phyloP scores from a whole-genome alignment of 2,888 invertebrate species.

The Thumatha senex region DNA sequence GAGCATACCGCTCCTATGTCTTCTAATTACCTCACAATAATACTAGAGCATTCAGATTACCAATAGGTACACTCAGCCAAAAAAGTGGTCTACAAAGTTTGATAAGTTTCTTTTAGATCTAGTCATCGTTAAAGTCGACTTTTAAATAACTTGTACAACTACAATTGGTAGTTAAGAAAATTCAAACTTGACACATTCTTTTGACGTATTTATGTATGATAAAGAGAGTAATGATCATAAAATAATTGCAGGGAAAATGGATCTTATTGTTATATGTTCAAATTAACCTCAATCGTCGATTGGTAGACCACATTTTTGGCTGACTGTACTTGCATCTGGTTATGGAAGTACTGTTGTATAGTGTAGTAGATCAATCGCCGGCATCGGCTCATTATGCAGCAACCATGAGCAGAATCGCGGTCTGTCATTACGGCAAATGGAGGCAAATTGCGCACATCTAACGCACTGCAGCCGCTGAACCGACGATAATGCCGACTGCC shows the following conservation, averaged over 20 bases:
- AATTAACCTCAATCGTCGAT: too few relatives aligned
- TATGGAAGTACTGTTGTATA: constrained; percentile 21
- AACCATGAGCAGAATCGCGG: constrained; percentile 60
- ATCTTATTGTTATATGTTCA: too few relatives aligned
- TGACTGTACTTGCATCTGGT: constrained; percentile 13
- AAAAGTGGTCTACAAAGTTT: too few relatives aligned
- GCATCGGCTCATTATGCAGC: constrained; percentile 79
- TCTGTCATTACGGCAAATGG: constrained; percentile 81
- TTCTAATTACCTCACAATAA: constrained; percentile 43
- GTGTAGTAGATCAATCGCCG: constrained; percentile 64
- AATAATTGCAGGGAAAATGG: too few relatives aligned
- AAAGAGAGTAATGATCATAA: too few relatives aligned
- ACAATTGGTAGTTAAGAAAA: too few relatives aligned
- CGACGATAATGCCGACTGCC: constrained; percentile 58
- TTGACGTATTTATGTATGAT: too few relatives aligned
- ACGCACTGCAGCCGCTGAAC: constrained; percentile 63
- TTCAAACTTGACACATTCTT: too few relatives aligned
- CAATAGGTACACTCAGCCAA: constrained; percentile 2
- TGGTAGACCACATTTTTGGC: too few relatives aligned
- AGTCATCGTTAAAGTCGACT: too few relatives aligned
- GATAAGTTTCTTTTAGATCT: too few relatives aligned
- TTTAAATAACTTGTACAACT: too few relatives aligned
- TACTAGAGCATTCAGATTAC: constrained; percentile 31
- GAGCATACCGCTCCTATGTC: constrained; percentile 42
- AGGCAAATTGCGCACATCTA: constrained; percentile 81